Conservation (phyloP, 2,113 vertebrate species). For the Carlito syrichta region DNA sequence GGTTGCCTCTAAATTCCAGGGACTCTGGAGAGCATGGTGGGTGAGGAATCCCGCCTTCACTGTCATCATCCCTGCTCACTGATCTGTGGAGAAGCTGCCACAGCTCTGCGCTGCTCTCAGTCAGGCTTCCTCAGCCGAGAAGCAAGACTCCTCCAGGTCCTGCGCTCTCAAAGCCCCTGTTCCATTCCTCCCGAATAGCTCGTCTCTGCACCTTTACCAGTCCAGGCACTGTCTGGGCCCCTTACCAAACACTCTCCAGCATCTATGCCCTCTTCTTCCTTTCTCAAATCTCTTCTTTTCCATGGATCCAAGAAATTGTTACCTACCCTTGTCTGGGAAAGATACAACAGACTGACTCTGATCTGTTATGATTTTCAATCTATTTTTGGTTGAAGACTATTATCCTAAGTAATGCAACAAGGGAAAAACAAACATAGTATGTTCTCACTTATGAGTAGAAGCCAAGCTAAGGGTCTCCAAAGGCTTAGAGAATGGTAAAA, state of each 20-base stretch:
- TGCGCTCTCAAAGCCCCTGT: rapidly evolving
- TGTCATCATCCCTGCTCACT: too few relatives aligned
- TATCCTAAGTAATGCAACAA: too few relatives aligned
- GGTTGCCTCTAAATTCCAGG: neutral
- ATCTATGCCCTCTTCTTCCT: neutral
- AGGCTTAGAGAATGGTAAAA: too few relatives aligned
- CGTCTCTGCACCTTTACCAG: neutral
- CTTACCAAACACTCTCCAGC: too few relatives aligned
- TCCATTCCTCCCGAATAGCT: too few relatives aligned
- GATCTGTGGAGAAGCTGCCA: neutral
- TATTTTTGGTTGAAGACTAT: too few relatives aligned
- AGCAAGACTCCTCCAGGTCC: neutral
- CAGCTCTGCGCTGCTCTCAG: neutral
- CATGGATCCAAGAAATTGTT: neutral
- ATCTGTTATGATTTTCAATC: neutral
- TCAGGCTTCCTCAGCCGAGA: neutral
- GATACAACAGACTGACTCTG: neutral
- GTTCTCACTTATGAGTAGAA: too few relatives aligned
- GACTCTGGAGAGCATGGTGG: too few relatives aligned
- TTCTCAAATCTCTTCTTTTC: neutral
- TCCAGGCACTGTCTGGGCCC: neutral
- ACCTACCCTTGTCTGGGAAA: neutral
- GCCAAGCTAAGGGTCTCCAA: too few relatives aligned
- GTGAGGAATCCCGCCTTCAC: neutral
- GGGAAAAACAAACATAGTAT: too few relatives aligned